Evolutionary conservation across 2,113 vertebrate species (phyloP), one percentile per base, ranked within the genome.

Genomic region (Etheostoma spectabile): DNA sequence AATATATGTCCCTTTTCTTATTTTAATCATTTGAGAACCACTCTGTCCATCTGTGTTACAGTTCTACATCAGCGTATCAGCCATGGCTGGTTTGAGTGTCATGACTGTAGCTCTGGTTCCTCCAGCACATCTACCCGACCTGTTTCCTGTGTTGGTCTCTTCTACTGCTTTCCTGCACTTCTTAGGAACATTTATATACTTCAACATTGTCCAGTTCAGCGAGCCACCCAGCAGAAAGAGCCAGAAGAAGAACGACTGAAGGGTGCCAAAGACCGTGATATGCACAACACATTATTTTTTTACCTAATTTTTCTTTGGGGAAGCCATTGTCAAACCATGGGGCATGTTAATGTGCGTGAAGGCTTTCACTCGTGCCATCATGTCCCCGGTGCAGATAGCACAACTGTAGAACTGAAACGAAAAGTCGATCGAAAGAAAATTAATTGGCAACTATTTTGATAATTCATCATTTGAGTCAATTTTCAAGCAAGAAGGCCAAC

Each of bases 101-200:
- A 59, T 65, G 14, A 96, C 93, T 0, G 91, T 91, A 1, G 90
- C 82, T 0, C 8, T 95, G 90, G 87, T 77, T 42, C 97, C 98
- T 51, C 98, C 98, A 0, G 87, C 87, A 27, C 89, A 74, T 77
- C 88, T 98, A 0, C 98, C 98, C 0, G 97, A 99, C 89, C 71
- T 99, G 67, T 99, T 98, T 92, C 95, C 98, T 0, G 89, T 99
- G 16, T 55, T 97, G 0, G 94, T 99, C 65, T 97, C 97, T 0
- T 6, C 88, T 1, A 49, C 96, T 6, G 95, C 97, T 82, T 99
- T 96, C 77, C 64, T 95, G 8, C 96, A 99, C 59, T 99, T 99
- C 72, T 60, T 98, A 22, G 91, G 96, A 2, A 95, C 95, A 68
- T 88, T 96, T 79, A 0, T 95, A 0, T 97, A 99, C 77, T 99